Evolutionary conservation across 2,113 vertebrate species (phyloP), one percentile per base, ranked within the genome.

Genomic region (Hemibagrus wyckioides): DNA sequence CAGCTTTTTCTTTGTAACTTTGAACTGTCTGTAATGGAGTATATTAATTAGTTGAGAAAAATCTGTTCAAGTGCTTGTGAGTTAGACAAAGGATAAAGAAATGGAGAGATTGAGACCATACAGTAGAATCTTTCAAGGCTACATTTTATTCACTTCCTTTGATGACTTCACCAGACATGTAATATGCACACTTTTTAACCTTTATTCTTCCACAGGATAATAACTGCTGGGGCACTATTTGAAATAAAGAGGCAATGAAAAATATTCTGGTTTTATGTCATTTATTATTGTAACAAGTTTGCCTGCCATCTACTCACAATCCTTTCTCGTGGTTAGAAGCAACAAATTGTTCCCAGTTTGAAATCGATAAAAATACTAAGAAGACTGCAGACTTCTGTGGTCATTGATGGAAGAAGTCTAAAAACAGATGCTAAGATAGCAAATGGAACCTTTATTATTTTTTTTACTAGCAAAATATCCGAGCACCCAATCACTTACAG

Each of bases 1-100:
- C 83, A 83, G 86, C 76, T 89, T 80, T 77, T 52, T 25, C 50
- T 71, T 54, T 84, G 30, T 56, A 65, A 65, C 13, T 50, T 65
- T 33, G 33, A 19, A 52, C 28, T 14, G 10, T 82, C 11, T 82
- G 36, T 33, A 56, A 39, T 81, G 77, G 13, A 30, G 50, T 33
- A 57, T 6, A 59, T 69, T 50, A 39, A 5, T 73, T 48, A 56
- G 61, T 17, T 33, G 30, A 80, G 6, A 65, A 48, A 15, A 23
- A 30, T 67, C 21, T 21, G 48, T 14, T 28, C 39, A 0, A 48
- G 33, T 25, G 30, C 33, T 52, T 75, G 25, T 54, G 44, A 23
- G 71, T 50, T 59, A 63, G 6, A 39, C 17, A 25, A 25, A 33
- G 19, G 10, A 25, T 28, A 28, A 48, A 25, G 39, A 79, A 50